Percentiles rank a stretch among this genome's conserved stretches.
These are phyloP conservation scores for Eristalis intricaria DNA, from an alignment of 2,888 invertebrate genomes.

Conservation along the genomic window DNA sequence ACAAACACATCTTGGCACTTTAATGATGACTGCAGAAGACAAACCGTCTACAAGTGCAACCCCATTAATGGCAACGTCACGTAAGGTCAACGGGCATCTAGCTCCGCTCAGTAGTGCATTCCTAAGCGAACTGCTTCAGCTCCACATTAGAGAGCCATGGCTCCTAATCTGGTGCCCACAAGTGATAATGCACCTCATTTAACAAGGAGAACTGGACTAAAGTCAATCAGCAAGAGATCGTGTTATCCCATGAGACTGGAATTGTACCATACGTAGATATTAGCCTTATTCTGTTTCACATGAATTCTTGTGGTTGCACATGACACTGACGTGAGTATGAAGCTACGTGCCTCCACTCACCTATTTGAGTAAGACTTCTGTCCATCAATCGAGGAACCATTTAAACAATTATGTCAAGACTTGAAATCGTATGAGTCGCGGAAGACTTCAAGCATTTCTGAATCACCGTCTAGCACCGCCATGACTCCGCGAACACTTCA, in stretches of 20 bases:
- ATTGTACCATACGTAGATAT: background rate
- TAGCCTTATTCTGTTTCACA: too few species aligned
- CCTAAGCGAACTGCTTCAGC: background rate
- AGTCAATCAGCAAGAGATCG: background rate
- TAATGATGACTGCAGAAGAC: too few species aligned
- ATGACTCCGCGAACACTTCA: background rate
- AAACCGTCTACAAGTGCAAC: too few species aligned
- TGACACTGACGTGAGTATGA: too few species aligned
- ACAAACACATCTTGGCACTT: too few species aligned
- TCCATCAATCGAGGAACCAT: too few species aligned
- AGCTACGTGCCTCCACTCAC: too few species aligned
- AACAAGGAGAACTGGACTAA: background rate
- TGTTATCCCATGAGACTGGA: background rate
- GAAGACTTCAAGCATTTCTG: too few species aligned
- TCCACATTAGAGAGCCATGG: background rate
- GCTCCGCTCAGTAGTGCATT: background rate
- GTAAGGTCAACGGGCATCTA: background rate
- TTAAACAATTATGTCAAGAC: too few species aligned
- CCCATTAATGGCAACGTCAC: background rate
- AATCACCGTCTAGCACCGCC: background rate
- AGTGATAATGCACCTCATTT: background rate
- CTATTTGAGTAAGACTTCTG: too few species aligned
- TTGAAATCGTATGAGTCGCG: too few species aligned
- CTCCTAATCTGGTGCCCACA: background rate
- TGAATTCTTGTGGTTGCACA: too few species aligned